Evolutionary conservation across 2,797 vertebrate species (phyloP), one percentile per base, ranked within the genome.

Genomic region (Pseudochirops corinnae): DNA sequence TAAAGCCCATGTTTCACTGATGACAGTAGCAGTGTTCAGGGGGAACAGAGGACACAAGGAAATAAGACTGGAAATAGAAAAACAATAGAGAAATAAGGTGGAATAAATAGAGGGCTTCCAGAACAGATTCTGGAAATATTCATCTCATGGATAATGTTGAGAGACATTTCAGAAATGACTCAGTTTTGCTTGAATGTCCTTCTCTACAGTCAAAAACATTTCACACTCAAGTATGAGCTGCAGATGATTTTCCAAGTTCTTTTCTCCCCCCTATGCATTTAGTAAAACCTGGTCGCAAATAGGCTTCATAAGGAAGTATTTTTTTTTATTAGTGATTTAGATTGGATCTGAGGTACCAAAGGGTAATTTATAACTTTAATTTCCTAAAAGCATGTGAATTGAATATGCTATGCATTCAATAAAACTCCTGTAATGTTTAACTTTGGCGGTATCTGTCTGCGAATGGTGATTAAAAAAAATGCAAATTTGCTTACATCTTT

Each of bases 401-500:
- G 98, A 98, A 98, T 98, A 98, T 98, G 95, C 97, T 94, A 93
- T 95, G 94, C 95, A 98, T 98, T 97, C 97, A 98, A 97, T 98
- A 97, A 94, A 26, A 91, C 95, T 97, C 98, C 98, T 98, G 96
- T 2, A 97, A 98, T 95, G 96, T 93, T 96, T 95, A 97, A 97
- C 96, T 97, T 67, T 93, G 96, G 95, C 96, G 96, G 91, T 98
- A 97, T 99, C 98, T 98, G 98, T 98, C 98, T 97, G 96, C 98
- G 98, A 98, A 98, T 98, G 96, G 98, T 97, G 98, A 98, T 98
- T 98, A 96, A 97, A 98, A 98, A 96, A 97, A 98, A 98, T 96
- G 98, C 98, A 98, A 98, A 98, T 98, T 97, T 97, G 97, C 98
- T 98, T 98, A 97, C 98, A 98, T 99, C 97, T 98, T 98, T 98